Conservation (phyloP, 2,113 vertebrate genomes). For the Plecotus auritus region DNA sequence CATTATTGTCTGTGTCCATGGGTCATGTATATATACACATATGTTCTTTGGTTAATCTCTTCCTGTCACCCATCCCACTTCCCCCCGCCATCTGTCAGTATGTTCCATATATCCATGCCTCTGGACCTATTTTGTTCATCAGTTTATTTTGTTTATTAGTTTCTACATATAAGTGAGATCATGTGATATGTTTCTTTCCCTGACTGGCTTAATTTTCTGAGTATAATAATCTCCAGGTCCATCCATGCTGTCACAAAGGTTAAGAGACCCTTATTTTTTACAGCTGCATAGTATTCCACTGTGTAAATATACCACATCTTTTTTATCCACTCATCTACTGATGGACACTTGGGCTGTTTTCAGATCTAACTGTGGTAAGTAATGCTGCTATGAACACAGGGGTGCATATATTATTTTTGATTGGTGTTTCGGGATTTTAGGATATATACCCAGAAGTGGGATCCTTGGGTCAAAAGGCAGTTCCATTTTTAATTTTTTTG, state of each 20-base stretch:
- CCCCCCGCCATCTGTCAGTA: not conserved
- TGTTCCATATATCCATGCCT: not conserved
- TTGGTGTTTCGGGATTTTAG: not conserved
- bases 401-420: not conserved
- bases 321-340: not conserved
- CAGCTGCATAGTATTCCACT: not conserved
- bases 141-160: not conserved
- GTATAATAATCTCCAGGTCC: not conserved
- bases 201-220: not conserved
- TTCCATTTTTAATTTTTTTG: not conserved
- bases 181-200: not conserved
- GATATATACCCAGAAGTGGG: not conserved
- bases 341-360: not conserved
- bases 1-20: not conserved
- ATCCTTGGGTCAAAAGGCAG: not conserved
- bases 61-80: not conserved
- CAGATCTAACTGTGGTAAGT: not conserved
- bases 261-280: not conserved
- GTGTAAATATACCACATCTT: not conserved
- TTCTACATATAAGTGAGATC: not conserved
- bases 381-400: not conserved
- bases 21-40: not conserved
- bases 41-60: not conserved
- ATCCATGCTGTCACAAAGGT: not conserved
- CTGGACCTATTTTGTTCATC: not conserved